A percentile compares a stretch with the other conserved stretches of the same genome.
phyloP scores from a whole-genome alignment of 2,797 vertebrate genomes.

The Pseudochirops corinnae region DNA sequence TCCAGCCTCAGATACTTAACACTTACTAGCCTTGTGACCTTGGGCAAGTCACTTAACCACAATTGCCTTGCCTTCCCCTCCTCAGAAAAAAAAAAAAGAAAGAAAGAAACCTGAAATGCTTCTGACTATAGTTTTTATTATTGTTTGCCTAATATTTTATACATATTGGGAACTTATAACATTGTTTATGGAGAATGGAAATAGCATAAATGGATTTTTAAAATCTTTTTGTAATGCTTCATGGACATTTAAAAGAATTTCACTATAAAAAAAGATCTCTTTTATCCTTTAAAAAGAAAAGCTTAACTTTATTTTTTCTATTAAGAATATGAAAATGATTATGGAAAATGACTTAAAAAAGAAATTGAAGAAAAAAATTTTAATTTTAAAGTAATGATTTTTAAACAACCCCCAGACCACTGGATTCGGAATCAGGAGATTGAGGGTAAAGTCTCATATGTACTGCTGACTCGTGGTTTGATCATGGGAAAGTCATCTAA shows the following conservation, averaged over 20 bases:
- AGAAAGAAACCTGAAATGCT: slow-evolving; percentile 39
- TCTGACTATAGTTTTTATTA: slow-evolving; percentile 43
- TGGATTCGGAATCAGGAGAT: background rate
- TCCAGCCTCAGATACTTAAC: no score
- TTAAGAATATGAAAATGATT: slow-evolving; percentile 13
- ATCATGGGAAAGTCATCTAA: background rate
- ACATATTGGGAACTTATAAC: background rate
- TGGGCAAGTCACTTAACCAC: no score
- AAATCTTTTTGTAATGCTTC: slow-evolving; percentile 3
- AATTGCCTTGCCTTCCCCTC: no score
- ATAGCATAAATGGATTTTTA: slow-evolving; percentile 1
- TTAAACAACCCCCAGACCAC: background rate
- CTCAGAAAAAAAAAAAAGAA: fast-evolving
- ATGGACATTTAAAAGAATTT: background rate
- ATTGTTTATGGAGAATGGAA: slow-evolving; percentile 28
- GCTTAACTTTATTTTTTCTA: background rate
- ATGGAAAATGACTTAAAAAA: slow-evolving; percentile 17
- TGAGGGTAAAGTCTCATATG: background rate
- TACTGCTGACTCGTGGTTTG: background rate
- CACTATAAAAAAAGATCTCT: background rate
- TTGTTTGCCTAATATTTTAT: slow-evolving; percentile 16
- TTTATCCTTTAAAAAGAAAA: slow-evolving; percentile 35
- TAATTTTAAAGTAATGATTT: slow-evolving; percentile 32
- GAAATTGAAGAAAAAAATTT: slow-evolving; percentile 16
- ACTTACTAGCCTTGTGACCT: no score